Evolutionary conservation across 2,888 invertebrate genomes (phyloP).

Genomic region (Ashinkailepas kermadecensis): DNA sequence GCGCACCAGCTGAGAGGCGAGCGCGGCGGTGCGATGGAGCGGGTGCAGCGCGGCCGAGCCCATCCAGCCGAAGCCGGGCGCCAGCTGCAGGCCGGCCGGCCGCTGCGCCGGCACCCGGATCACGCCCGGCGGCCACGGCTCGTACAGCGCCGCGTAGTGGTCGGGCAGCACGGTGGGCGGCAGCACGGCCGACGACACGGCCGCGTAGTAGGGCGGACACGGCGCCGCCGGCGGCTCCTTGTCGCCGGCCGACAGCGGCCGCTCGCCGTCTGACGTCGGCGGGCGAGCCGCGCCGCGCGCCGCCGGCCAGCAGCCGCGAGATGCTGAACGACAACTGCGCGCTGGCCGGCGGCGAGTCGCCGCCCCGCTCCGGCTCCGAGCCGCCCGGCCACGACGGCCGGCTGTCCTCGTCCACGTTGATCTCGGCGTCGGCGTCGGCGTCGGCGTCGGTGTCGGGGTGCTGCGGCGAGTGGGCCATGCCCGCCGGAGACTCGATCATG

Average conservation of each 20-base stretch:
- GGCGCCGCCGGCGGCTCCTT: background rate
- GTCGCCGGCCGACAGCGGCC: background rate
- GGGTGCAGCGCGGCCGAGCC: background rate
- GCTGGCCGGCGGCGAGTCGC: constrained; percentile 17
- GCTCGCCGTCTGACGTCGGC: constrained; percentile 28
- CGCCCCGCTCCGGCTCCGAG: background rate
- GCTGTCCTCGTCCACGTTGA: constrained; percentile 19
- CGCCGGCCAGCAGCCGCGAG: constrained; percentile 32
- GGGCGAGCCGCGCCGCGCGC: constrained; percentile 30
- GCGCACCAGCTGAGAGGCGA: constrained; percentile 33
- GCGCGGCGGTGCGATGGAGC: constrained; percentile 26
- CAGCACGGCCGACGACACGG: constrained; percentile 1
- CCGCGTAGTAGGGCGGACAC: background rate
- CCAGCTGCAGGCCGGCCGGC: constrained; percentile 25
- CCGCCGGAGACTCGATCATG: constrained; percentile 9
- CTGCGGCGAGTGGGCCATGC: background rate
- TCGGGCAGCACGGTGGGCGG: constrained; percentile 3
- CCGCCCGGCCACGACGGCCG: constrained; percentile 6
- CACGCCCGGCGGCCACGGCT: constrained; percentile 30
- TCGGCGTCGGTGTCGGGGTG: background rate
- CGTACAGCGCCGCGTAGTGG: constrained; percentile 10
- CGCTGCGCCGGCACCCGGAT: constrained; percentile 34
- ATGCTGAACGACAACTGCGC: constrained; percentile 33
- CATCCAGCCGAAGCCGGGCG: background rate
- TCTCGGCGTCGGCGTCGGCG: background rate